A percentile compares a stretch with the other conserved stretches of the same genome.
These are phyloP conservation scores for Coenonympha glycerion DNA, from an alignment of 2,888 invertebrate species.

Conservation along the genomic window DNA sequence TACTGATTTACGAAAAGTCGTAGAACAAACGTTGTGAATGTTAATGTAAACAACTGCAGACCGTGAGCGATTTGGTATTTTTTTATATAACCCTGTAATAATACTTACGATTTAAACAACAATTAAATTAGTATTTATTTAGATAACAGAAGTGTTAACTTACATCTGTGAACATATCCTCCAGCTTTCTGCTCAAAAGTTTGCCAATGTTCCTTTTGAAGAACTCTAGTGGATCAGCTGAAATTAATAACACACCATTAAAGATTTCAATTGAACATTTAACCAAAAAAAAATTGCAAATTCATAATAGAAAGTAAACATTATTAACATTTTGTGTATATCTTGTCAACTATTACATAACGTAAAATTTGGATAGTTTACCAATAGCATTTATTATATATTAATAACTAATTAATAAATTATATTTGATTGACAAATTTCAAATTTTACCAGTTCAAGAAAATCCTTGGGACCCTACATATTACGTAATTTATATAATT, in stretches of 20 bases:
- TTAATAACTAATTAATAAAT: not conserved
- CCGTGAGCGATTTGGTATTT: too few species aligned
- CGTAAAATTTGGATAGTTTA: not conserved
- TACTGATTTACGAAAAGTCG: too few species aligned
- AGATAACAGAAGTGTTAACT: constrained; percentile 4
- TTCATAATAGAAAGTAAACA: too few species aligned
- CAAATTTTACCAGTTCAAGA: not conserved
- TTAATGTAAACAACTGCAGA: too few species aligned
- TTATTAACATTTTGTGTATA: too few species aligned
- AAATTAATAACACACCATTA: constrained; percentile 16
- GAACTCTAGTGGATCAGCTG: constrained; percentile 29
- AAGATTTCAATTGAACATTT: not conserved
- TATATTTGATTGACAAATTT: not conserved
- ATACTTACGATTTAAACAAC: too few species aligned
- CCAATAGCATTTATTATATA: not conserved
- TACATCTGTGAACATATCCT: constrained; percentile 27
- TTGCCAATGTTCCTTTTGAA: constrained; percentile 26
- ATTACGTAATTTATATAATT: too few species aligned
- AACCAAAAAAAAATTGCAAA: too few species aligned
- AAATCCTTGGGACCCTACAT: too few species aligned
- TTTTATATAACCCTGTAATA: too few species aligned
- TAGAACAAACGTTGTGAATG: too few species aligned
- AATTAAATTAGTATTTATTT: too few species aligned
- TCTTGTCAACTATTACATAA: not conserved
- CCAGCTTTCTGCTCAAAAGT: constrained; percentile 26